phyloP scores from a whole-genome alignment of 2,888 invertebrate genomes.

The Encarsia formosa region DNA sequence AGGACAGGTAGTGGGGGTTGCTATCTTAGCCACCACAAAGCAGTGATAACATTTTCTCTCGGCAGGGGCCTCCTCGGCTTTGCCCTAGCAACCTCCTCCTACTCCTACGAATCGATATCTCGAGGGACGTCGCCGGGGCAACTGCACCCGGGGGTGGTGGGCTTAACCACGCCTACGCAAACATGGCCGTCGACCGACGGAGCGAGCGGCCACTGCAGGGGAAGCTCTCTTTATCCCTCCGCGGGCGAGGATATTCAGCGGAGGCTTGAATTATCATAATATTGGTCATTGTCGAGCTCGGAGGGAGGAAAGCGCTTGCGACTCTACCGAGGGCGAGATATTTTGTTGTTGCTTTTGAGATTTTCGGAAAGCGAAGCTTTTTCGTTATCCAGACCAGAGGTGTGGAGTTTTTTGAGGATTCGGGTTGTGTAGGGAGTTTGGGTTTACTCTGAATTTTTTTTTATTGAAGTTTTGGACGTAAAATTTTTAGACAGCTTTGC shows the following conservation, averaged over 20 bases:
- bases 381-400: too few species aligned
- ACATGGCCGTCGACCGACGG: conserved; percentile 43
- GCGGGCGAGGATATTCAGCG: conserved; percentile 20
- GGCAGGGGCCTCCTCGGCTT: conserved; percentile 34
- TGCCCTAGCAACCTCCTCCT: neutral
- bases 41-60: conserved; percentile 53
- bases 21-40: conserved; percentile 53
- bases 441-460: too few species aligned
- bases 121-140: conserved; percentile 40
- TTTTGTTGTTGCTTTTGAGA: too few species aligned
- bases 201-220: conserved; percentile 2
- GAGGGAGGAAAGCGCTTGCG: conserved; percentile 15
- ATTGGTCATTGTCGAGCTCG: conserved; percentile 46
- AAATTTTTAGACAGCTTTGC: too few species aligned
- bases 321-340: too few species aligned
- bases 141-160: conserved; percentile 36
- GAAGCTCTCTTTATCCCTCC: neutral
- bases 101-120: conserved; percentile 43
- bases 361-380: too few species aligned
- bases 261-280: conserved; percentile 48
- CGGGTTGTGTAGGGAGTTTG: too few species aligned
- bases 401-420: too few species aligned
- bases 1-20: conserved; percentile 32
- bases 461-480: too few species aligned
- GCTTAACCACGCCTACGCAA: conserved; percentile 50